Percentiles rank a stretch among this genome's conserved stretches.
phyloP scores from a whole-genome alignment of 2,797 vertebrate species.

The Eleutherodactylus coqui region DNA sequence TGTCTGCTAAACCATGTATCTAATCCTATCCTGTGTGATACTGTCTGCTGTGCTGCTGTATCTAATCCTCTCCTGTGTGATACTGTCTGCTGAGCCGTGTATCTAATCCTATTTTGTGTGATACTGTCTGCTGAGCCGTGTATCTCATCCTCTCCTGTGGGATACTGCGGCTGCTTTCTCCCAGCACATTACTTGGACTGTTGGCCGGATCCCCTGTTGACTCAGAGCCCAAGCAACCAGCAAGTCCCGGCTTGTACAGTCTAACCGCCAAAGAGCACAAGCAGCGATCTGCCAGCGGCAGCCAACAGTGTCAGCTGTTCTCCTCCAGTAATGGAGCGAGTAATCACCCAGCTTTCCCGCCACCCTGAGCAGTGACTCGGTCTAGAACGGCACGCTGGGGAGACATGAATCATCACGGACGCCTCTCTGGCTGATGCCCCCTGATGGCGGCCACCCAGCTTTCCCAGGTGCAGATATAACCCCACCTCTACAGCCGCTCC shows the following conservation, averaged over 20 bases:
- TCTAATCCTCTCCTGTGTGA: too few relatives aligned
- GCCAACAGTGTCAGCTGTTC: not conserved
- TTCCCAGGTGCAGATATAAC: not conserved
- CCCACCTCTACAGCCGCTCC: too few relatives aligned
- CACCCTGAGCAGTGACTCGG: too few relatives aligned
- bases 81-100: not conserved
- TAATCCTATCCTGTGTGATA: too few relatives aligned
- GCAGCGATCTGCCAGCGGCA: not conserved
- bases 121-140: not conserved
- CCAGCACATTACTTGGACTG: not conserved
- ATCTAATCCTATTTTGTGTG: not conserved
- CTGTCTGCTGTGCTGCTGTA: too few relatives aligned
- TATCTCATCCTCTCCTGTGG: not conserved
- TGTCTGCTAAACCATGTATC: not conserved
- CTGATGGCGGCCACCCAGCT: not conserved
- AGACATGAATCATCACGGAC: too few relatives aligned
- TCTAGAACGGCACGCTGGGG: not conserved
- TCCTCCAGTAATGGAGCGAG: not conserved
- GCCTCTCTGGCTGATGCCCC: not conserved
- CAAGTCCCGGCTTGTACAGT: conserved; percentile 29
- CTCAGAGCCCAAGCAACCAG: conserved; percentile 39
- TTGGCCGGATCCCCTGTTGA: not conserved
- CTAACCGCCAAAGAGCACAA: not conserved
- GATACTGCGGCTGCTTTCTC: not conserved
- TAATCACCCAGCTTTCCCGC: not conserved